Evolutionary conservation across 2,797 vertebrate genomes (phyloP).

Genomic region (Acestrorhynchus altus): DNA sequence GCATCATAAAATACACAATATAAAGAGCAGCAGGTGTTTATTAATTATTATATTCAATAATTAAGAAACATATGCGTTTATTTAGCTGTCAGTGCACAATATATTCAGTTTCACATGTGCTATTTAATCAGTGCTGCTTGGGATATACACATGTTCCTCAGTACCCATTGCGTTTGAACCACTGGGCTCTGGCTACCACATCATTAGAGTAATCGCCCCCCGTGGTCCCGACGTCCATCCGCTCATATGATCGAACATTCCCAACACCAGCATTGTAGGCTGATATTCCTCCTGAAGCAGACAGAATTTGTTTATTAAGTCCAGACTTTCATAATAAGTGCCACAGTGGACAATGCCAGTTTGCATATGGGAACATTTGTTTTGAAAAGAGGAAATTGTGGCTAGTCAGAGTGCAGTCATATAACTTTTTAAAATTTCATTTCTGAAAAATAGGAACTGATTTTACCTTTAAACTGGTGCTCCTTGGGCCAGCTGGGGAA

Average conservation of each 20-base stretch:
- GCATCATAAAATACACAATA: too few species aligned
- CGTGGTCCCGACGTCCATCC: conserved; percentile 60
- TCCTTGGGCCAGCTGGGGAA: conserved; percentile 64
- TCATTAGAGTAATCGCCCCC: conserved; percentile 64
- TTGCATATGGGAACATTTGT: not conserved
- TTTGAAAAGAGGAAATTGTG: too few species aligned
- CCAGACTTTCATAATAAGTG: not conserved
- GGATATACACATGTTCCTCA: conserved; percentile 29
- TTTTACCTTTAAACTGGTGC: conserved; percentile 46
- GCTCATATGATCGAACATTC: conserved; percentile 56
- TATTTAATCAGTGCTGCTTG: not conserved
- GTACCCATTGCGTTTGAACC: conserved; percentile 57
- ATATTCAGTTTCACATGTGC: not conserved
- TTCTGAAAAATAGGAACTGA: not conserved
- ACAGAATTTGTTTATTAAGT: not conserved
- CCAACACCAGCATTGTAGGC: conserved; percentile 61
- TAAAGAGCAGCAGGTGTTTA: not conserved
- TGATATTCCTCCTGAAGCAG: conserved; percentile 61
- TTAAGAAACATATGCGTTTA: not conserved
- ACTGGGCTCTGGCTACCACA: conserved; percentile 64
- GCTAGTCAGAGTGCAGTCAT: not conserved
- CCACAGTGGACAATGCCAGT: not conserved
- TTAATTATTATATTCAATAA: not conserved
- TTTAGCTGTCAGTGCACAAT: not conserved
- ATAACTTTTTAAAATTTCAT: too few species aligned